Conservation (phyloP, 1,140 invertebrate genomes). For the Drosophila jambulina region DNA sequence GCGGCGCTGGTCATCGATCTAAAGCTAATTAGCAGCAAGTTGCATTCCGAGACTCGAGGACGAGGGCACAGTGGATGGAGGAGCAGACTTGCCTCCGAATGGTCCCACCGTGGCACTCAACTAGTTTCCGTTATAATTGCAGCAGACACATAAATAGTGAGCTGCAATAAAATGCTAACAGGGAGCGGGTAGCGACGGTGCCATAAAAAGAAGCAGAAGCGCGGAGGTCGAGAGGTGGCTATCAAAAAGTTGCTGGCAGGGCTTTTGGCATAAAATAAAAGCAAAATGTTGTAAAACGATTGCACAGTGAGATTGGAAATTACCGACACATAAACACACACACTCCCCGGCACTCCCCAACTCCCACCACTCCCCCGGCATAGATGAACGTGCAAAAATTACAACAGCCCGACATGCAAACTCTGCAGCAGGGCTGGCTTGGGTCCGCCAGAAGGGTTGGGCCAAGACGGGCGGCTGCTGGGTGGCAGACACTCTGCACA, state of each 20-base stretch:
- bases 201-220: conserved; percentile 15
- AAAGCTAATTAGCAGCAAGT: conserved; percentile 79
- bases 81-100: conserved; percentile 1
- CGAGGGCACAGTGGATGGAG: conserved; percentile 25
- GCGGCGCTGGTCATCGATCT: conserved; percentile 73
- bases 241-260: conserved; percentile 72
- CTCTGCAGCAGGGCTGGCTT: conserved; percentile 26
- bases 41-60: conserved; percentile 29
- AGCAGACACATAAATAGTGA: conserved; percentile 84
- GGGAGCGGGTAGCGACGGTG: conserved; percentile 8
- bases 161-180: conserved; percentile 73
- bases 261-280: conserved; percentile 81
- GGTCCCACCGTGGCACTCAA: conserved; percentile 78
- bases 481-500: conserved; percentile 78
- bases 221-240: conserved; percentile 30
- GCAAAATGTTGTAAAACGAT: conserved; percentile 84
- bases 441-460: conserved; percentile 13
- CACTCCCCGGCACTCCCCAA: conserved; percentile 3
- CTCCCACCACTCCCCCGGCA: conserved; percentile 19
- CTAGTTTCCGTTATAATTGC: conserved; percentile 84
- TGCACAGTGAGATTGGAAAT: conserved; percentile 83
- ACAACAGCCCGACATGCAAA: conserved; percentile 73
- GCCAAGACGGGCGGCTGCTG: conserved; percentile 27
- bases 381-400: conserved; percentile 79
- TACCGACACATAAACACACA: conserved; percentile 73